Conservation (phyloP, 92 coral and sea anemone genomes). For the Chrysogorgia sp. region DNA sequence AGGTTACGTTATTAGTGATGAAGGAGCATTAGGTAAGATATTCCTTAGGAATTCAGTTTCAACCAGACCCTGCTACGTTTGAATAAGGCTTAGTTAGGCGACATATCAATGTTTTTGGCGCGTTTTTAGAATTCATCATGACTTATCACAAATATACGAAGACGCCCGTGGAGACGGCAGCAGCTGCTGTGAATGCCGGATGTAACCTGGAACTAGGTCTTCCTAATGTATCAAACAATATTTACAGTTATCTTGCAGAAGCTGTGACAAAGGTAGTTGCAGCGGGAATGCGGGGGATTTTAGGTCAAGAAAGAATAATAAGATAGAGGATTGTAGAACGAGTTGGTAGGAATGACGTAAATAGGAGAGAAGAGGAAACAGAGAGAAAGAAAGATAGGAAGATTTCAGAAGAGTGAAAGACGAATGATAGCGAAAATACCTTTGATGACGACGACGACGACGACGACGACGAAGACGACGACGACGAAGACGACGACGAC, state of each 20-base stretch:
- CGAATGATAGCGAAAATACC: neutral
- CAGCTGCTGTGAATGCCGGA: slow-evolving; percentile 62
- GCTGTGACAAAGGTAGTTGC: slow-evolving; percentile 51
- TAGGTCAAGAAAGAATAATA: neutral
- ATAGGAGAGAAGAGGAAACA: neutral
- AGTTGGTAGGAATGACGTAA: slow-evolving; percentile 1
- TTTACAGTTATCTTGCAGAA: slow-evolving; percentile 46
- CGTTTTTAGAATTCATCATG: slow-evolving; percentile 41
- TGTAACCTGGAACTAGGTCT: slow-evolving; percentile 48
- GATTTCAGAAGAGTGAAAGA: neutral
- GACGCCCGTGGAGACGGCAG: slow-evolving; percentile 50
- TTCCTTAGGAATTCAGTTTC: neutral
- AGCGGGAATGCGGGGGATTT: no score
- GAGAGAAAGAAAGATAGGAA: neutral
- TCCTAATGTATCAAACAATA: slow-evolving; percentile 41
- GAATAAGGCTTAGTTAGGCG: neutral
- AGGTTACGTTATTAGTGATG: slow-evolving; percentile 63
- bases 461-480: neutral
- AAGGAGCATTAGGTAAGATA: slow-evolving; percentile 55
- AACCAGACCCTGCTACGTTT: neutral
- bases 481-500: neutral
- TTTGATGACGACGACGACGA: neutral
- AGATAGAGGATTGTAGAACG: neutral
- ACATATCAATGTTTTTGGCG: neutral
- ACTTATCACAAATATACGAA: slow-evolving; percentile 53